phyloP scores from a whole-genome alignment of 2,113 vertebrate genomes.

The Rhynchomys soricoides region DNA sequence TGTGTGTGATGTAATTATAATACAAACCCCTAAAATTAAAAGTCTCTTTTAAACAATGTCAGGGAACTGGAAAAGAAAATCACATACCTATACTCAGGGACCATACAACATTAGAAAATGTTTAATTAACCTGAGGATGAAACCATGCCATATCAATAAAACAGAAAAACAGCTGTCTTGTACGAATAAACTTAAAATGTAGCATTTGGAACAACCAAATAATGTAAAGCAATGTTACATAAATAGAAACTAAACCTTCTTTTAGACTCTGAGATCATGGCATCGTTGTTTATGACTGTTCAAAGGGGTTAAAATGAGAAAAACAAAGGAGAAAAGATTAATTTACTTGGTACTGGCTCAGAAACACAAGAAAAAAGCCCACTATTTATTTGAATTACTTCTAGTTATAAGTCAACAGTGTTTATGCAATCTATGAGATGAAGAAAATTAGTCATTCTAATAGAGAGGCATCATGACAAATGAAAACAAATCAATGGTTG shows the following conservation, averaged over 20 bases:
- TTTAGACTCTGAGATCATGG: neutral
- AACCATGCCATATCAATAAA: neutral
- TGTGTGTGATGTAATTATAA: neutral
- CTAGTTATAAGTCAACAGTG: neutral
- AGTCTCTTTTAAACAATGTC: neutral
- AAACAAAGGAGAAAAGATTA: neutral
- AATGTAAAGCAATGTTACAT: neutral
- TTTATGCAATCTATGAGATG: neutral
- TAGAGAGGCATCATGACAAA: neutral
- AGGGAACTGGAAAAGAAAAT: neutral
- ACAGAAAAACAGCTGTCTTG: too few relatives aligned
- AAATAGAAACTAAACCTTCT: neutral
- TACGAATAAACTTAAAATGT: neutral
- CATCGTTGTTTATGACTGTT: neutral
- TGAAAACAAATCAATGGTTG: neutral
- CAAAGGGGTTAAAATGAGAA: neutral
- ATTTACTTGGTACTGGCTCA: neutral
- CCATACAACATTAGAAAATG: neutral
- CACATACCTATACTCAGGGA: neutral
- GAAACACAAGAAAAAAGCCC: neutral
- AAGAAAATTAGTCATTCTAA: neutral
- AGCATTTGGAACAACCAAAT: neutral
- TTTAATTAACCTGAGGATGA: neutral
- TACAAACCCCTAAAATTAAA: neutral
- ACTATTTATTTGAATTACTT: neutral